Base-by-base conservation (phyloP, 2,888 invertebrate species). In the Perizoma flavofasciatum region DNA sequence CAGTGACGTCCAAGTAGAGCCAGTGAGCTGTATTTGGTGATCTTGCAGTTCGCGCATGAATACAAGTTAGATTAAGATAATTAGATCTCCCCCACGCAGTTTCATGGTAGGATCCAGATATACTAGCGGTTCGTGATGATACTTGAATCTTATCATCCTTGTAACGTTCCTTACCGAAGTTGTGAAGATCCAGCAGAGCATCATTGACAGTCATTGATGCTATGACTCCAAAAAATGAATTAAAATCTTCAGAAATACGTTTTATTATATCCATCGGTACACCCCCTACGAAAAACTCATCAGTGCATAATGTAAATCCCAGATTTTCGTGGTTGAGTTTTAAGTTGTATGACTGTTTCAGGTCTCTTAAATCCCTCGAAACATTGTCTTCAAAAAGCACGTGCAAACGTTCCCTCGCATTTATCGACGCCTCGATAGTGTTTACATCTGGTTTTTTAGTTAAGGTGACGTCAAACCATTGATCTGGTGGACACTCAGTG, bases 81-180 rank as follows among this genome's bases (percentile, higher is more conserved):
- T 85, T 85, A 0, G 88, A 86, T 58, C 73, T 78, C 4, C 88
- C 87, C 90, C 89, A 90, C 49, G 77, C 74, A 11, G 78, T 84
- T 78, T 92, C 91, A 47, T 88, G 79, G 59, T 91, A 92, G 4
- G 81, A 82, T 32, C 85, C 86, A n/a, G 90, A 90, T 35, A 90
- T 67, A 65, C 91, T 91, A 1, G 89, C 89, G 10, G 89, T 83
- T 57, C 82, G 78, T 8, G 89, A 88, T 9, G 90, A 89, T 6
- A 91, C 69, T 59, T 88, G 88, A n/a, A 86, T 57, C 63, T 67
- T 75, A 33, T 77, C 75, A 33, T 82, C 79, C 60, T 77, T 86
- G 63, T 74, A 73, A 32, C 85, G 77, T 66, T 92, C 90, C 6
- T 81, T 66, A 53, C 72, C 81, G 37, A 68, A 77, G n/a, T 74